Conservation (phyloP, 2,797 vertebrate genomes). For the Poecile montanus region DNA sequence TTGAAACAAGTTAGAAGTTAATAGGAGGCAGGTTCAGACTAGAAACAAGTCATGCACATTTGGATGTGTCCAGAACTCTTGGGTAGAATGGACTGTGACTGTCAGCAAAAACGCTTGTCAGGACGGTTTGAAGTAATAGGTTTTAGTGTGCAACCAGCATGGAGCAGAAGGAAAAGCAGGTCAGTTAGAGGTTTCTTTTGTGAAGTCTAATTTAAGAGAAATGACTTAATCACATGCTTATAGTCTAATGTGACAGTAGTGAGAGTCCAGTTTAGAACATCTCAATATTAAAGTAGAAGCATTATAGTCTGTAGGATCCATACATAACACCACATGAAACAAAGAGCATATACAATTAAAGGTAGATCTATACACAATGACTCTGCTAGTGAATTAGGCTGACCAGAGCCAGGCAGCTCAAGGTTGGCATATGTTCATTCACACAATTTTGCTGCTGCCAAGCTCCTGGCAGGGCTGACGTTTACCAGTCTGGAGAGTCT, state of each 20-base stretch:
- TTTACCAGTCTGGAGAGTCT: neutral
- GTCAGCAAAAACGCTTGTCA: conserved; percentile 20
- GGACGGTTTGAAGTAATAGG: conserved; percentile 2
- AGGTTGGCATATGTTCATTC: neutral
- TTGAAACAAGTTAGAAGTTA: neutral
- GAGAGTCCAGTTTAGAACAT: neutral
- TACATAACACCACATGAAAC: conserved; percentile 8
- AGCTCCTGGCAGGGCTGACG: neutral
- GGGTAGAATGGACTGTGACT: neutral
- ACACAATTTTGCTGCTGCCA: neutral
- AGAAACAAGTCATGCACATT: conserved; percentile 7
- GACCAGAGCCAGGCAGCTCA: conserved; percentile 4
- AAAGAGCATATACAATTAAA: neutral
- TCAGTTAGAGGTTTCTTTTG: conserved; percentile 23
- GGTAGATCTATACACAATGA: neutral
- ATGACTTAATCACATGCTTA: neutral
- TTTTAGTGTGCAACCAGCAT: conserved; percentile 9
- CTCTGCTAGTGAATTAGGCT: neutral
- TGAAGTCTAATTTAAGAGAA: conserved; percentile 40
- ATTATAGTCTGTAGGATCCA: neutral
- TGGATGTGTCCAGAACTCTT: conserved; percentile 28
- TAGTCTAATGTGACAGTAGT: neutral
- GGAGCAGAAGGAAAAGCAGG: neutral
- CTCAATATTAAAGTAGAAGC: neutral
- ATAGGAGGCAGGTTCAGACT: neutral